Conservation (phyloP, 2,797 vertebrate genomes). For the Aselliscus stoliczkanus region DNA sequence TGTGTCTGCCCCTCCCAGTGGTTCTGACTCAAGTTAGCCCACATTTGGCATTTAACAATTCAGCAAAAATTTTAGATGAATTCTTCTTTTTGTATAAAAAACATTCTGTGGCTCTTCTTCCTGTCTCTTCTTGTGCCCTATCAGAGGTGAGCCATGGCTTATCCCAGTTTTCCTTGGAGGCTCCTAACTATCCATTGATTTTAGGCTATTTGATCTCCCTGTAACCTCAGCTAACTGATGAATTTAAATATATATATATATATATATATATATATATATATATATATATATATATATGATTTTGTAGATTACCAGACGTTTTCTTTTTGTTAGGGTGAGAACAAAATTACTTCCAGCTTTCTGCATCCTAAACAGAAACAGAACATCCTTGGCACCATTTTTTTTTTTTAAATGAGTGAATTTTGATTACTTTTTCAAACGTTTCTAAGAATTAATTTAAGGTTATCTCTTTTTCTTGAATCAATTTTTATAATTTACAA, state of each 20-base stretch:
- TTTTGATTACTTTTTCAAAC: background rate
- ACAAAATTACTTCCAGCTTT: background rate
- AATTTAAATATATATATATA: background rate
- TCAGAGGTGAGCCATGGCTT: background rate
- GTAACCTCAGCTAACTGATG: background rate
- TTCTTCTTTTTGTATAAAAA: background rate
- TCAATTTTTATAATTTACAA: background rate
- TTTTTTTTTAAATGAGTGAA: background rate
- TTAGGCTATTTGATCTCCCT: background rate
- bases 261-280: background rate
- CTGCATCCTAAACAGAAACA: background rate
- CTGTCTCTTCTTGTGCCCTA: background rate
- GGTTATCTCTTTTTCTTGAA: background rate
- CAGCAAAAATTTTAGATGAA: background rate
- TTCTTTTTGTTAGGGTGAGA: background rate
- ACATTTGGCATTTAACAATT: background rate
- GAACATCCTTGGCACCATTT: background rate
- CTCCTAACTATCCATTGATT: background rate
- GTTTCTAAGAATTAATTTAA: background rate
- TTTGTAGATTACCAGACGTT: background rate
- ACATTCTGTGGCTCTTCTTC: background rate
- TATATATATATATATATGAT: background rate
- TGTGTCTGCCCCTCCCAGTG: background rate
- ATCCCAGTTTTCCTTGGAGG: background rate
- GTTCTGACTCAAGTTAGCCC: background rate